These are phyloP conservation scores for Steatocranus sp. DNA, from an alignment of 2,797 vertebrate species.

Conservation along the genomic window DNA sequence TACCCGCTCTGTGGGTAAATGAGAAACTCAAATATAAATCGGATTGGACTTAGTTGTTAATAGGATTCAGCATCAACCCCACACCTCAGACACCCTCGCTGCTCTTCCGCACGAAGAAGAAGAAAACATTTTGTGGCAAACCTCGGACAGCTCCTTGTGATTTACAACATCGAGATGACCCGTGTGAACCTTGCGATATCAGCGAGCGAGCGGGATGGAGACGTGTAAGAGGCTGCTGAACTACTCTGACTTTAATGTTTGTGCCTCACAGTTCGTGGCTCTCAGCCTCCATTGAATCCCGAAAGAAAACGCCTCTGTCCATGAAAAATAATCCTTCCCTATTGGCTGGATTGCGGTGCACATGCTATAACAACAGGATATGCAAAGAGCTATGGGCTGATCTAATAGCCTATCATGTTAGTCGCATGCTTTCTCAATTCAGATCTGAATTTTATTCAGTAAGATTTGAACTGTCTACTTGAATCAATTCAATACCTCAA, in stretches of 20 bases:
- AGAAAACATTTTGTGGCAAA: background rate
- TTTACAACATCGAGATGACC: background rate
- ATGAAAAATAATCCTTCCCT: slow-evolving; percentile 47
- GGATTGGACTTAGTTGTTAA: slow-evolving; percentile 7
- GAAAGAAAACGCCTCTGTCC: slow-evolving; percentile 41
- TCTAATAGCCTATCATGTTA: slow-evolving; percentile 51
- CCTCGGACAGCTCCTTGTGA: background rate
- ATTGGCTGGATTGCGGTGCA: slow-evolving; percentile 64
- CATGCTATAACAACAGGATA: slow-evolving; percentile 73
- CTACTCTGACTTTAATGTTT: background rate
- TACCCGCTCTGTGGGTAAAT: background rate
- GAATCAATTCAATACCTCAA: background rate
- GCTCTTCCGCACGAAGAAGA: background rate
- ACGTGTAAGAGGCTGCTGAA: slow-evolving; percentile 7
- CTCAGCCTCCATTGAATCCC: slow-evolving; percentile 50
- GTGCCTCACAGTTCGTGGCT: slow-evolving; percentile 3
- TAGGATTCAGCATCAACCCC: background rate
- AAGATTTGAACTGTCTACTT: background rate
- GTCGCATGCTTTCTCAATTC: slow-evolving; percentile 30
- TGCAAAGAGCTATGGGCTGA: slow-evolving; percentile 60
- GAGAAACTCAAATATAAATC: slow-evolving; percentile 1
- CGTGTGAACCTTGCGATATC: background rate
- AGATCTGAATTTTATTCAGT: slow-evolving; percentile 23
- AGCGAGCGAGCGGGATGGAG: background rate
- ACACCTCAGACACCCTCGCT: background rate